These are phyloP conservation scores for Dysmachus trigonus DNA, from an alignment of 2,888 invertebrate species.

Conservation along the genomic window DNA sequence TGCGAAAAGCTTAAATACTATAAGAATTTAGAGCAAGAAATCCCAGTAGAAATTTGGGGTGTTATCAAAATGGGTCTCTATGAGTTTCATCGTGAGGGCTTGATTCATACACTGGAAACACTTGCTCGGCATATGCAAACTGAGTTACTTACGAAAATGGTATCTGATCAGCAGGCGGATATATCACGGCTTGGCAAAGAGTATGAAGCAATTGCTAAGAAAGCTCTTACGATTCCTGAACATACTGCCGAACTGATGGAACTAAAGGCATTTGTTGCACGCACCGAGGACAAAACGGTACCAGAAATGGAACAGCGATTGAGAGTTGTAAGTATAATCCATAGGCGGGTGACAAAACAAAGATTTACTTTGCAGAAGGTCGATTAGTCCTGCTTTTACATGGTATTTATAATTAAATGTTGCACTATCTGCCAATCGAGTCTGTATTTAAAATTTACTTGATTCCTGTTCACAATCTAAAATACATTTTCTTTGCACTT, in stretches of 20 bases:
- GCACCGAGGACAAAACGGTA: slow-evolving; percentile 76
- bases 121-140: slow-evolving; percentile 76
- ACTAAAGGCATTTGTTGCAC: slow-evolving; percentile 78
- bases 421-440: too few relatives aligned
- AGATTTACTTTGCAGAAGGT: too few relatives aligned
- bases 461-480: too few relatives aligned
- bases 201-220: slow-evolving; percentile 81
- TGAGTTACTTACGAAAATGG: slow-evolving; percentile 77
- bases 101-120: slow-evolving; percentile 76
- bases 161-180: slow-evolving; percentile 79
- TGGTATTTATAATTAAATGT: too few relatives aligned
- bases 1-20: slow-evolving; percentile 71
- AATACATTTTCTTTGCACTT: too few relatives aligned
- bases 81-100: slow-evolving; percentile 81
- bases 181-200: slow-evolving; percentile 86
- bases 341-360: too few relatives aligned
- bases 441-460: too few relatives aligned
- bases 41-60: slow-evolving; percentile 68
- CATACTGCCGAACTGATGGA: slow-evolving; percentile 89
- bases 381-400: too few relatives aligned
- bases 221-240: slow-evolving; percentile 79
- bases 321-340: slow-evolving; percentile 64
- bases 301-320: slow-evolving; percentile 81
- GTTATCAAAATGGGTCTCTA: slow-evolving; percentile 84
- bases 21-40: slow-evolving; percentile 70